These are phyloP conservation scores for Ceramica pisi DNA, from an alignment of 2,888 invertebrate species.

Conservation along the genomic window DNA sequence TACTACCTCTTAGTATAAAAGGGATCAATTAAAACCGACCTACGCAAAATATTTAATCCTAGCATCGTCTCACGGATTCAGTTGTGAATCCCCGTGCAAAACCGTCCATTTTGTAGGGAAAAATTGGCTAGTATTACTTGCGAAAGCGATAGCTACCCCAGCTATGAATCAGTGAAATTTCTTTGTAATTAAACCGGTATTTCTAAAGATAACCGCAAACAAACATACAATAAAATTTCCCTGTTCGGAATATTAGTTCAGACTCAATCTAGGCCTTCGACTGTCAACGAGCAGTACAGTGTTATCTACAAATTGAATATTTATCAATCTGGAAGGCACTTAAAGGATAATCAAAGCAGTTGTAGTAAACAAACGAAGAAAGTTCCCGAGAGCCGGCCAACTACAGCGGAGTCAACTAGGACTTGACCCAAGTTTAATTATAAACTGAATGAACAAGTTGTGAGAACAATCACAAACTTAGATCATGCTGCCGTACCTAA, in stretches of 20 bases:
- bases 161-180: not conserved
- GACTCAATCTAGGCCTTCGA: conserved; percentile 1
- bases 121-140: not conserved
- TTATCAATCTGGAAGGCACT: conserved; percentile 79
- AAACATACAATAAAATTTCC: not conserved
- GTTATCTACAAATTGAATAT: conserved; percentile 70
- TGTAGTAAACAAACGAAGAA: conserved; percentile 84
- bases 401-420: conserved; percentile 81
- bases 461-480: conserved; percentile 82
- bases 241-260: not conserved
- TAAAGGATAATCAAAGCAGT: conserved; percentile 81
- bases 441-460: conserved; percentile 85
- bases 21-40: conserved; percentile 37
- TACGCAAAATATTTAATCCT: conserved; percentile 9
- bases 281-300: conserved; percentile 43
- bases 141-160: not conserved
- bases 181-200: not conserved
- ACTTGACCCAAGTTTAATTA: conserved; percentile 89
- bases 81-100: not conserved
- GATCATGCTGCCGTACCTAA: conserved; percentile 76
- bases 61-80: not conserved
- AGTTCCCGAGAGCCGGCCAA: conserved; percentile 77
- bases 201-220: not conserved
- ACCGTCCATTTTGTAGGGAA: not conserved
- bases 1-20: conserved; percentile 23